phyloP scores from a whole-genome alignment of 2,888 invertebrate genomes.

The Cephus nigrinus region DNA sequence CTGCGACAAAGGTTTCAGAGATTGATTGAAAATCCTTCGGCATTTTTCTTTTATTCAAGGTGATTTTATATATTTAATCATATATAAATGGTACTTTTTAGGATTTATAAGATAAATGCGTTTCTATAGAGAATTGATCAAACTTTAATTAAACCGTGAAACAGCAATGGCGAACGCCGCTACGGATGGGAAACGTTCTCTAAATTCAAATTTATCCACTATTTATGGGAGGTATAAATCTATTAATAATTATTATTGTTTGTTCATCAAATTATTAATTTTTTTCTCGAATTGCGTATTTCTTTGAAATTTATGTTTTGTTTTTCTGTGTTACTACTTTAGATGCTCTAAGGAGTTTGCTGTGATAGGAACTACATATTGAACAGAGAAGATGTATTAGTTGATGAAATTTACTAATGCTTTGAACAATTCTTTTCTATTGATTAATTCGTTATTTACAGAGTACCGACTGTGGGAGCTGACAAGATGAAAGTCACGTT shows the following conservation, averaged over 20 bases:
- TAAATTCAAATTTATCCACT: constrained; percentile 42
- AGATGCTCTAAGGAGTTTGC: neutral
- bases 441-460: constrained; percentile 16
- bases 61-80: neutral
- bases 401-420: neutral
- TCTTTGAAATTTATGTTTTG: neutral
- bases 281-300: neutral
- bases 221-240: constrained; percentile 52
- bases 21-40: neutral
- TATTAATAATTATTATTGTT: neutral
- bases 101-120: neutral
- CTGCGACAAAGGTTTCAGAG: neutral
- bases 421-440: neutral
- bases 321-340: neutral
- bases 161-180: constrained; percentile 46
- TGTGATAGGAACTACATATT: neutral
- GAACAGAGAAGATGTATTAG: neutral
- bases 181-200: constrained; percentile 47
- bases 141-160: constrained; percentile 16
- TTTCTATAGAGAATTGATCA: constrained; percentile 13
- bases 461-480: constrained; percentile 45
- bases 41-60: neutral
- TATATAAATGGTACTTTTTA: neutral
- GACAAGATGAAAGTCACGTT: constrained; percentile 73
- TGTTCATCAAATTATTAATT: neutral